Evolutionary conservation across 2,888 invertebrate species (phyloP), one percentile per base, ranked within the genome.

Genomic region (Cephalotes varians): DNA sequence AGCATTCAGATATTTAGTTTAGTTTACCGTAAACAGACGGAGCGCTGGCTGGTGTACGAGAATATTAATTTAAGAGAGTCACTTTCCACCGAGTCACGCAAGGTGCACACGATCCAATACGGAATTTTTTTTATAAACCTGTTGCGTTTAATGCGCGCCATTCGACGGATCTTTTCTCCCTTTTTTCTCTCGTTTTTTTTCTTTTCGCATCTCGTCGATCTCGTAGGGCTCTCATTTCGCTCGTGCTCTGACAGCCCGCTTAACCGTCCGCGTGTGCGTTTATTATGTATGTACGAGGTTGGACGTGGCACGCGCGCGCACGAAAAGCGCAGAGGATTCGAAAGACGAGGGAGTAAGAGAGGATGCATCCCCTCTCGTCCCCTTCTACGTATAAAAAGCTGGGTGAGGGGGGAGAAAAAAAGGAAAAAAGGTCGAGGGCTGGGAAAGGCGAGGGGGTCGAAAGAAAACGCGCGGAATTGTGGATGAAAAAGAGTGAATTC

Each of bases 281-380:
- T 88, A 90, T 90, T 89, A 88, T 85, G 25, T n/a, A n/a, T 40
- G 10, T 25, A 86, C 64, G 88, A 85, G 79, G 73, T 73, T 87
- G 89, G 87, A 87, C 87, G 87, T 82, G 90, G 88, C 90, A 90
- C 91, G 90, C 90, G 90, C 73, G 44, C 44, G 69, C 76, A 40
- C 49, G 4, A 84, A 86, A 83, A 72, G 60, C 65, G 49, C 49
- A 54, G 37, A 58, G 49, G 31, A 58, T 2, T 51, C 5, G 58
- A 54, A 44, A 44, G 15, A 15, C 44, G 47, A 58, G 51, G 34
- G n/a, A 44, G 44, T 25, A 47, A n/a, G 21, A 21, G 67, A 2
- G 40, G 15, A 25, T 44, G 15, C 9, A 28, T 10, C 2, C 18
- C 37, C 10, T 31, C 5, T 31, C n/a, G 15, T 65, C 60, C 76